Evolutionary conservation across 2,888 invertebrate species (phyloP).

Genomic region (Phyllotreta cruciferae): DNA sequence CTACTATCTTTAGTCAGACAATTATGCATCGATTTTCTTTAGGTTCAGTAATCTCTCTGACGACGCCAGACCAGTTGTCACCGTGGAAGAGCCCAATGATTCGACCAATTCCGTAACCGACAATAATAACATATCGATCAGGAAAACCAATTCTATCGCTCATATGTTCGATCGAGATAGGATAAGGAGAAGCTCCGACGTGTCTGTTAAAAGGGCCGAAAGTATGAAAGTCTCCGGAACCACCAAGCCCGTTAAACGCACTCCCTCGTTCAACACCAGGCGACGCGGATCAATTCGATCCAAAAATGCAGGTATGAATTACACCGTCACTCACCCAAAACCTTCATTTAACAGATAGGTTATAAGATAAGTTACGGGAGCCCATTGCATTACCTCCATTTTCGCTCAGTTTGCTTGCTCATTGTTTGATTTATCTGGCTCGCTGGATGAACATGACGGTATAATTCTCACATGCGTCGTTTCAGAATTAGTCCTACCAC

Average conservation of each 20-base stretch:
- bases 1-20: too few relatives aligned
- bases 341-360: too few relatives aligned
- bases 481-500: slow-evolving; percentile 72
- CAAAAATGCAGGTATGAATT: slow-evolving; percentile 27
- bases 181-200: slow-evolving; percentile 63
- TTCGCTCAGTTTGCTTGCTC: too few relatives aligned
- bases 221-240: slow-evolving; percentile 78
- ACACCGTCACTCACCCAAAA: not conserved
- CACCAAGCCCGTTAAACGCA: slow-evolving; percentile 82
- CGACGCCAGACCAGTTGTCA: slow-evolving; percentile 23
- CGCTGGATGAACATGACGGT: too few relatives aligned
- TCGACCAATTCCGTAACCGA: slow-evolving; percentile 1
- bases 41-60: slow-evolving; percentile 53
- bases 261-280: slow-evolving; percentile 94
- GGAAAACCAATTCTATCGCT: slow-evolving; percentile 67
- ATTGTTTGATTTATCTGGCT: too few relatives aligned
- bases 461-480: slow-evolving; percentile 33
- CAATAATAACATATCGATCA: slow-evolving; percentile 54
- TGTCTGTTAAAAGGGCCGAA: slow-evolving; percentile 81
- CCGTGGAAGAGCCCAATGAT: not conserved
- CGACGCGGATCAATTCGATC: slow-evolving; percentile 79
- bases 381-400: too few relatives aligned
- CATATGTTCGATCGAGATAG: slow-evolving; percentile 68
- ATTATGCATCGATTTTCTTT: too few relatives aligned
- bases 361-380: too few relatives aligned